A percentile compares a stretch with the other conserved stretches of the same genome.
Conservation (phyloP, 1,140 invertebrate genomes). For the Thaumatotibia leucotreta region DNA sequence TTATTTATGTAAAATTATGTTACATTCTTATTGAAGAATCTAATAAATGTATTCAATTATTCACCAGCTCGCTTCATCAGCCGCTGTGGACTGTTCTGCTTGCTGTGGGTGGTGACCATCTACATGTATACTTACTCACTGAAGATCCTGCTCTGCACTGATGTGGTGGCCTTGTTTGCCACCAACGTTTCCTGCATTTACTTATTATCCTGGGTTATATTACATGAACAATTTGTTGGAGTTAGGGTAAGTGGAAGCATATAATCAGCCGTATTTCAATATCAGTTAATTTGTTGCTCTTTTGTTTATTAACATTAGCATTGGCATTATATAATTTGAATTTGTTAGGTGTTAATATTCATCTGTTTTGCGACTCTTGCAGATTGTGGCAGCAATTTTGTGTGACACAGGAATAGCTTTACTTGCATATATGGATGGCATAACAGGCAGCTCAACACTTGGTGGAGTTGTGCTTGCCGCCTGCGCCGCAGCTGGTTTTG, state of each 20-base stretch:
- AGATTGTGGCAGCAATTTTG: slow-evolving; percentile 97
- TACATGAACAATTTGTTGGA: slow-evolving; percentile 97
- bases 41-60: not conserved
- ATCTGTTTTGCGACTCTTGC: slow-evolving; percentile 26
- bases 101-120: slow-evolving; percentile 94
- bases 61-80: slow-evolving; percentile 86
- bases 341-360: not conserved
- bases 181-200: slow-evolving; percentile 96
- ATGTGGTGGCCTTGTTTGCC: slow-evolving; percentile 94
- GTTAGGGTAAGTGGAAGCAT: slow-evolving; percentile 92
- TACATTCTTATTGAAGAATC: too few species aligned
- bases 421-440: slow-evolving; percentile 96
- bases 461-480: slow-evolving; percentile 94
- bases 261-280: too few species aligned
- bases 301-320: not conserved
- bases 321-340: not conserved
- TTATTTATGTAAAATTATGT: not conserved
- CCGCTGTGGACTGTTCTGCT: slow-evolving; percentile 90
- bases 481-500: slow-evolving; percentile 91
- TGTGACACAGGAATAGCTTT: slow-evolving; percentile 96
- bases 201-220: slow-evolving; percentile 95
- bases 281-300: too few species aligned
- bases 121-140: slow-evolving; percentile 94
- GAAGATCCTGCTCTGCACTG: slow-evolving; percentile 90
- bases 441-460: slow-evolving; percentile 92